Evolutionary conservation across 1,140 invertebrate genomes (phyloP), one percentile per base, ranked within the genome.

Genomic region (Leguminivora glycinivorella): DNA sequence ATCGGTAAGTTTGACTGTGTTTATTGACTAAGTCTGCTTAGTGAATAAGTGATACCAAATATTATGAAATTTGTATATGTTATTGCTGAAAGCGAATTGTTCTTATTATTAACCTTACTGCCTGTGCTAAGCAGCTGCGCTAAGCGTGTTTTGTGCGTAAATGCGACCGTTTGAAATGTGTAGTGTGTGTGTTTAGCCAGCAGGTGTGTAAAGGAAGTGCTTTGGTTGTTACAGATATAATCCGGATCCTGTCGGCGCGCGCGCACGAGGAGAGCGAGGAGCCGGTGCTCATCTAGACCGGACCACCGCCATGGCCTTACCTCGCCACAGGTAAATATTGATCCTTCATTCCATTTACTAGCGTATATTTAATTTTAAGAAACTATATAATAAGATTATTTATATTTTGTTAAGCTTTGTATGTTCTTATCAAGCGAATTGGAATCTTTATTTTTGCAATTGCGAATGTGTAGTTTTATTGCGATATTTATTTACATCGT

Each of bases 191-290:
- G 4, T 10, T 60, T 6, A 29, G 1, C 9, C 19, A 24, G 24
- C 24, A 26, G 24, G 14, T 60, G 24, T 60, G 22, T 25, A 26
- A 29, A 60, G 56, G 58, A 31, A 17, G n/a, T 5, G 6, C 26
- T 63, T 29, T 63, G 58, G 1, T 63, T 63, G 58, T 63, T 63
- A 19, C 58, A 63, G 58, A 63, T 9, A 63, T 29, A 17, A n/a
- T 29, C n/a, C 25, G 10, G 24, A 58, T 26, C 0, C 25, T 26
- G 24, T 63, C 1, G 58, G 14, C 58, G 26, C 26, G n/a, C 9
- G 58, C 4, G 6, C 25, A 29, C 58, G 25, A 29, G 19, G 26
- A 29, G 26, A 17, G 58, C 25, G 58, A 4, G 14, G n/a, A 52
- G 14, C 26, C 58, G 7, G 58, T 17, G 12, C 58, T 26, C 4